Percentiles rank a stretch among this genome's conserved stretches.
Evolutionary conservation across 2,888 invertebrate genomes (phyloP).

Genomic region (Oxystoma pomonae): DNA sequence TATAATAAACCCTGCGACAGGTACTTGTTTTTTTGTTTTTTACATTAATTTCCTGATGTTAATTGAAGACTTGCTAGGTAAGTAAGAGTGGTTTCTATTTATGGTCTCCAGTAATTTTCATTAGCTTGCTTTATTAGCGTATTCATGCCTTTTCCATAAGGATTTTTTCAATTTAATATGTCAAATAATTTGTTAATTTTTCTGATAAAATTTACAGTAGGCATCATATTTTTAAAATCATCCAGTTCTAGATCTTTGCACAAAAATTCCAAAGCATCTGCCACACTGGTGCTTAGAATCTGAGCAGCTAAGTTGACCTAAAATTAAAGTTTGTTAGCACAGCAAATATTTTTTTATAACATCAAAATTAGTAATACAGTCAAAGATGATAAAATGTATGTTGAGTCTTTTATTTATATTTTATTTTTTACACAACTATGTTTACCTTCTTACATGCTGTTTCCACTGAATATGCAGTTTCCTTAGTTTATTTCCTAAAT

Average conservation of each 20-base stretch:
- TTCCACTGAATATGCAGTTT: too few relatives aligned
- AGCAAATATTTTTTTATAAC: background rate
- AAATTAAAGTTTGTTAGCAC: too few relatives aligned
- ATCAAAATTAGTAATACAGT: background rate
- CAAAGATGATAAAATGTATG: background rate
- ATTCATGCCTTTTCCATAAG: conserved; percentile 14
- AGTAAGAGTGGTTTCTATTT: conserved; percentile 7
- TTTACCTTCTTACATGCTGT: conserved; percentile 21
- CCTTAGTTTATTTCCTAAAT: conserved; percentile 15
- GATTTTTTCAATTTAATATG: conserved; percentile 19
- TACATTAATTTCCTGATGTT: background rate
- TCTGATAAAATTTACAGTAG: conserved; percentile 19
- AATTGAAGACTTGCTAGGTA: conserved; percentile 13
- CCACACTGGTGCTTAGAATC: conserved; percentile 21
- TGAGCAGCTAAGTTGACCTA: conserved; percentile 24
- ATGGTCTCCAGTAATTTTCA: conserved; percentile 13
- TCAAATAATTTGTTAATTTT: conserved; percentile 20
- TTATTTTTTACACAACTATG: conserved; percentile 24
- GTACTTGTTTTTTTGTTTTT: background rate
- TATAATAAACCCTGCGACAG: background rate
- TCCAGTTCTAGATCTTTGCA: conserved; percentile 13
- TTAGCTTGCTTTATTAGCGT: conserved; percentile 14
- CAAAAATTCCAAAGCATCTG: conserved; percentile 23
- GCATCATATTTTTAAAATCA: conserved; percentile 18
- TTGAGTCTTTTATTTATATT: too few relatives aligned